phyloP scores from a whole-genome alignment of 2,888 invertebrate genomes.

The Nebria salina region DNA sequence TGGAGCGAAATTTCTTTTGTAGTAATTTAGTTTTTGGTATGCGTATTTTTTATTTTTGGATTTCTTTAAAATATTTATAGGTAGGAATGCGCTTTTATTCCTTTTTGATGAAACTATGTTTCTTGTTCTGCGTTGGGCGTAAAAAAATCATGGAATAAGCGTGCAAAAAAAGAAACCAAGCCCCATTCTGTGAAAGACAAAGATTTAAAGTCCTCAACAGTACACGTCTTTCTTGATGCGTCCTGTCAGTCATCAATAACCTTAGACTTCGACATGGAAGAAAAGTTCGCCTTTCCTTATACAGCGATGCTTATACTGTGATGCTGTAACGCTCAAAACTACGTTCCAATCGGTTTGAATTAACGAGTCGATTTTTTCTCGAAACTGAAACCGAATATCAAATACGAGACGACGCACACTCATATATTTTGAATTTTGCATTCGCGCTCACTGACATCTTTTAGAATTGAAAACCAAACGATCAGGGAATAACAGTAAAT shows the following conservation, averaged over 20 bases:
- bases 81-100: not conserved
- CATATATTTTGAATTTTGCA: constrained; percentile 51
- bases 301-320: not conserved
- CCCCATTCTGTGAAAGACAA: constrained; percentile 55
- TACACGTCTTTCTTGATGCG: constrained; percentile 60
- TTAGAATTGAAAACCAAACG: constrained; percentile 49
- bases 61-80: not conserved
- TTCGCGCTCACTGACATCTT: constrained; percentile 31
- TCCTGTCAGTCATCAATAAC: constrained; percentile 62
- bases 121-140: not conserved
- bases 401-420: constrained; percentile 46
- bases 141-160: constrained; percentile 41
- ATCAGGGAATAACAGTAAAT: not conserved
- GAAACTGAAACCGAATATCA: constrained; percentile 51
- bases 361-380: constrained; percentile 57
- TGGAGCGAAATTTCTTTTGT: no score
- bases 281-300: constrained; percentile 10
- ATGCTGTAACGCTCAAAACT: constrained; percentile 49
- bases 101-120: not conserved
- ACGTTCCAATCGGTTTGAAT: constrained; percentile 53
- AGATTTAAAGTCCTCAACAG: constrained; percentile 57
- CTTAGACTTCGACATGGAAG: constrained; percentile 37
- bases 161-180: constrained; percentile 49
- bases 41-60: no score
- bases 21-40: no score